phyloP scores from a whole-genome alignment of 2,888 invertebrate species.

The Drosophila monieri region DNA sequence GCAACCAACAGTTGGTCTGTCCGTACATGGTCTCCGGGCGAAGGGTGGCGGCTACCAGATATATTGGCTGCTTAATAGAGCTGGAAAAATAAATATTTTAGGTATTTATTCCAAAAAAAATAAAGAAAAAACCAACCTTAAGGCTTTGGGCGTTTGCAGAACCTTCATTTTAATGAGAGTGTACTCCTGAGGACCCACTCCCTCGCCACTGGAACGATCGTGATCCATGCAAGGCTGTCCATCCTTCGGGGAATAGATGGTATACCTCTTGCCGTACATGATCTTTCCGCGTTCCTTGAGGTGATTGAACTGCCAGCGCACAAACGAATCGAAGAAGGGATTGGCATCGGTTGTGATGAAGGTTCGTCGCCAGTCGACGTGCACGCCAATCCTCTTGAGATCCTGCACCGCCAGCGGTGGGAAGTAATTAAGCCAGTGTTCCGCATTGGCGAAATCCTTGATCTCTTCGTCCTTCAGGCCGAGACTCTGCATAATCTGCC shows the following conservation, averaged over 20 bases:
- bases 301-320: conserved; percentile 97
- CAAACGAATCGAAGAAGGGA: conserved; percentile 98
- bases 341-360: conserved; percentile 99
- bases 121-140: conserved; percentile 86
- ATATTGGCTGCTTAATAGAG: conserved; percentile 75
- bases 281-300: conserved; percentile 94
- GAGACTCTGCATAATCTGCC: conserved; percentile 99
- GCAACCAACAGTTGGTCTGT: conserved; percentile 99
- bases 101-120: neutral
- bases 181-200: conserved; percentile 99
- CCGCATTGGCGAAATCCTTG: conserved; percentile 93
- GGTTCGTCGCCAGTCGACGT: conserved; percentile 99
- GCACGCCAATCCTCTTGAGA: conserved; percentile 93
- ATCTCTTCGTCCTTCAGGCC: conserved; percentile 97
- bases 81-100: conserved; percentile 41
- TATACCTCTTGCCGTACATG: conserved; percentile 98
- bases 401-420: conserved; percentile 95
- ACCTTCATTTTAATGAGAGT: conserved; percentile 97
- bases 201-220: conserved; percentile 97
- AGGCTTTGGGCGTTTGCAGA: conserved; percentile 85
- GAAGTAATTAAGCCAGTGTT: conserved; percentile 98
- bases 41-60: conserved; percentile 97
- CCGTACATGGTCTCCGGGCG: conserved; percentile 99
- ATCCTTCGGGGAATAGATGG: conserved; percentile 97
- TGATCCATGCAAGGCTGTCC: conserved; percentile 99